Evolutionary conservation across 2,797 vertebrate genomes (phyloP), one percentile per base, ranked within the genome.

Genomic region (Urosaurus nigricauda): DNA sequence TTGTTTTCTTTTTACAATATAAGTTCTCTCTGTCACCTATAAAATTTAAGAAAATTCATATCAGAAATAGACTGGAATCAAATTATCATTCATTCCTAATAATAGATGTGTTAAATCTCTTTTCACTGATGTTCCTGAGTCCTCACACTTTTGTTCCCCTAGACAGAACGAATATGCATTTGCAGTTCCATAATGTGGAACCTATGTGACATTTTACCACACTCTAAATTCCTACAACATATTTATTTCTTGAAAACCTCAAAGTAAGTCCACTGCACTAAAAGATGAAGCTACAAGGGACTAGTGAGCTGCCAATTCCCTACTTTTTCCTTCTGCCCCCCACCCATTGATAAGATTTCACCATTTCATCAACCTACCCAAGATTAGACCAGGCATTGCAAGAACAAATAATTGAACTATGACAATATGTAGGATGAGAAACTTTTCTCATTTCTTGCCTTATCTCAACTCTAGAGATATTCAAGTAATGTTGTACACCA

Each of bases 381-480:
- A 82, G 86, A 82, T 82, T 82, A 87, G 37, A 32, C 56, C 79
- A 74, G 32, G 40, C 11, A 63, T 32, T 75, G 56, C 7, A 37
- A 71, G 65, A 60, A 73, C 35, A 79, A 84, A 84, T 58, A 35
- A 29, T 13, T 37, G 32, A 60, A 60, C 40, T 73, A 74, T 79
- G 83, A 80, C 79, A 71, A 85, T 60, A 56, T 71, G 63, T 73
- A 32, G 70, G 70, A 74, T n/a, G 73, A 74, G 75, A 71, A 60
- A 89, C 82, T 58, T 56, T 78, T 78, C 24, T 47, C 70, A 87
- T 75, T 63, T 75, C 29, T 47, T 60, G 24, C 65, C 40, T 89
- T 80, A 79, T 89, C 65, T 29, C 79, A 68, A 12, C 82, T 71
- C 56, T 79, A 35, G 74, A 70, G 63, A 84, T 88, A 84, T 79